Evolutionary conservation across 2,113 vertebrate genomes (phyloP).

Genomic region (Leptosomus discolor): DNA sequence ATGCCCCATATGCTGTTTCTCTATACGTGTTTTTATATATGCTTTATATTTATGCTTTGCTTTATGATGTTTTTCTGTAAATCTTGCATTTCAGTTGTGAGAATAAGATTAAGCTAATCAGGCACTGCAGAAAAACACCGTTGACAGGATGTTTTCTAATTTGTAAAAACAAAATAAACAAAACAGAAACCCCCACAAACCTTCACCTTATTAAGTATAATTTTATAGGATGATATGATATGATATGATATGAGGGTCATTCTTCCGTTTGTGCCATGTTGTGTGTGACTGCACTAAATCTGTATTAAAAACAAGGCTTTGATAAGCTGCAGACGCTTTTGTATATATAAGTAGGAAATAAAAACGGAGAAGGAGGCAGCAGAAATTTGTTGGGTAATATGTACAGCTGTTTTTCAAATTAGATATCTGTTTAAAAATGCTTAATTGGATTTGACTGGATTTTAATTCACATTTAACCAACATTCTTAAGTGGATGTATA

Average conservation of each 20-base stretch:
- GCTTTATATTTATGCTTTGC: not conserved
- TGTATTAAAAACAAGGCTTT: not conserved
- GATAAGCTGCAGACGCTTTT: not conserved
- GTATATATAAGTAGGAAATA: not conserved
- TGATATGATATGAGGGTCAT: not conserved
- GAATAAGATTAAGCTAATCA: not conserved
- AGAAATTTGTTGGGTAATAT: constrained; percentile 4
- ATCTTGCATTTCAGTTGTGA: not conserved
- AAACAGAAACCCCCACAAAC: not conserved
- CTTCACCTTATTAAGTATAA: not conserved
- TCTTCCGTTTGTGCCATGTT: not conserved
- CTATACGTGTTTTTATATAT: not conserved
- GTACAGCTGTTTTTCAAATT: constrained; percentile 45
- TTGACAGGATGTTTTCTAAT: not conserved
- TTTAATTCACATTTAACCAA: constrained; percentile 33
- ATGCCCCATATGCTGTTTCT: not conserved
- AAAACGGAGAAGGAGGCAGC: not conserved
- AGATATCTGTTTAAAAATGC: constrained; percentile 7
- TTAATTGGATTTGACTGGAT: constrained; percentile 11
- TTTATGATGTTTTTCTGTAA: not conserved
- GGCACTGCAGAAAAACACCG: not conserved
- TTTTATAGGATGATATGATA: not conserved
- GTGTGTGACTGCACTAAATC: not conserved
- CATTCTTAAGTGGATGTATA: not conserved
- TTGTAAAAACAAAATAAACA: not conserved